Evolutionary conservation across 2,888 invertebrate genomes (phyloP).

Genomic region (Drosophila nigricruria): DNA sequence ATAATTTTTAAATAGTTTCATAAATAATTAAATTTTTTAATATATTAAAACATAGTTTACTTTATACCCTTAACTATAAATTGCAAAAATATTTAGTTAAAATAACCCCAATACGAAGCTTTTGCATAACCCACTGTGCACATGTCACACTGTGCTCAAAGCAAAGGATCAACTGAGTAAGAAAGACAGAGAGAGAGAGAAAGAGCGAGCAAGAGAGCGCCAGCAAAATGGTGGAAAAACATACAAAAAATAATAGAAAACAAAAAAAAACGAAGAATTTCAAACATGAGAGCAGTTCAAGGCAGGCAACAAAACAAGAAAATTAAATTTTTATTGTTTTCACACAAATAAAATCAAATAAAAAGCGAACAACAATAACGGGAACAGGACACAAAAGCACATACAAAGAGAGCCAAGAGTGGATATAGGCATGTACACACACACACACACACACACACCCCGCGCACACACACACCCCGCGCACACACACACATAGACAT

Average conservation of each 20-base stretch:
- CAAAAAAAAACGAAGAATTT: constrained; percentile 8
- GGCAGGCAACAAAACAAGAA: constrained; percentile 80
- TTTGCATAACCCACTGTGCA: constrained; percentile 37
- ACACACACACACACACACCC: neutral
- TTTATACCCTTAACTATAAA: too few relatives aligned
- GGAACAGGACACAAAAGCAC: constrained; percentile 52
- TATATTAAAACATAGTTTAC: too few relatives aligned
- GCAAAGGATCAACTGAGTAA: constrained; percentile 7
- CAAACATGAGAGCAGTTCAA: constrained; percentile 59
- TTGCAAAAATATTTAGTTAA: neutral
- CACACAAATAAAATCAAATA: constrained; percentile 82
- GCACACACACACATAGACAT: neutral
- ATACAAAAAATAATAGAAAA: neutral
- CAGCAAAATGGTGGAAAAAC: constrained; percentile 48
- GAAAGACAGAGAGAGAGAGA: neutral
- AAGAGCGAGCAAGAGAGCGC: constrained; percentile 12
- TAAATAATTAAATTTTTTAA: too few relatives aligned
- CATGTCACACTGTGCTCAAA: constrained; percentile 19
- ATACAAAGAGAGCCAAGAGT: constrained; percentile 32
- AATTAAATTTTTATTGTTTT: constrained; percentile 84
- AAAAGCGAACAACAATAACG: constrained; percentile 78
- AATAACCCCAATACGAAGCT: neutral
- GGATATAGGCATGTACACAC: constrained; percentile 19
- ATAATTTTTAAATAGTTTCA: too few relatives aligned
- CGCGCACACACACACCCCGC: neutral